phyloP scores from a whole-genome alignment of 1,140 invertebrate genomes.

The Calliopsis andreniformis region DNA sequence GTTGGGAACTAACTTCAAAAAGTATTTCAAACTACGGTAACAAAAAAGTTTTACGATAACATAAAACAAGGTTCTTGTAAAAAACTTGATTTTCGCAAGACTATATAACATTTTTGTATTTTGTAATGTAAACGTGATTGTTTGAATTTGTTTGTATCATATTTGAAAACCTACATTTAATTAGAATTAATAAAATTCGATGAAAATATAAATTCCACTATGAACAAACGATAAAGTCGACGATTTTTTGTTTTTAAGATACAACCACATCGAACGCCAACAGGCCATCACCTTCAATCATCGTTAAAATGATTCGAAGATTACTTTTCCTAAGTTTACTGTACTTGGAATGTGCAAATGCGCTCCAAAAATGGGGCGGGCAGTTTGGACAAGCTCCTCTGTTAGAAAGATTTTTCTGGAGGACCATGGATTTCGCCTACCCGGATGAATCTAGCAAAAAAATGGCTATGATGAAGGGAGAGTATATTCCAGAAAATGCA shows the following conservation, averaged over 20 bases:
- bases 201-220: neutral
- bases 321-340: constrained; percentile 19
- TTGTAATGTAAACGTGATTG: no score
- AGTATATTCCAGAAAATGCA: constrained; percentile 87
- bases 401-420: constrained; percentile 88
- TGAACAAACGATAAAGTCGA: neutral
- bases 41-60: no score
- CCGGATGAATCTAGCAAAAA: constrained; percentile 83
- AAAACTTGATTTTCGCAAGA: no score
- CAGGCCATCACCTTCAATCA: neutral
- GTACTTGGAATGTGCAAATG: constrained; percentile 21
- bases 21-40: no score
- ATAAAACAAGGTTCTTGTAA: no score
- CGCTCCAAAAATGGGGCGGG: constrained; percentile 56
- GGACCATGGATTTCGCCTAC: constrained; percentile 88
- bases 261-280: no score
- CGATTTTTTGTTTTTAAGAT: neutral
- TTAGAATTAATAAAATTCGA: neutral
- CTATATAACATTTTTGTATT: no score
- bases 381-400: constrained; percentile 79
- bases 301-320: neutral
- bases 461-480: constrained; percentile 84
- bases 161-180: no score
- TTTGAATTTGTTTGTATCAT: no score
- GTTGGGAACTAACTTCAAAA: no score